These are phyloP conservation scores for Euphydryas editha DNA, from an alignment of 2,888 invertebrate species.

Conservation along the genomic window DNA sequence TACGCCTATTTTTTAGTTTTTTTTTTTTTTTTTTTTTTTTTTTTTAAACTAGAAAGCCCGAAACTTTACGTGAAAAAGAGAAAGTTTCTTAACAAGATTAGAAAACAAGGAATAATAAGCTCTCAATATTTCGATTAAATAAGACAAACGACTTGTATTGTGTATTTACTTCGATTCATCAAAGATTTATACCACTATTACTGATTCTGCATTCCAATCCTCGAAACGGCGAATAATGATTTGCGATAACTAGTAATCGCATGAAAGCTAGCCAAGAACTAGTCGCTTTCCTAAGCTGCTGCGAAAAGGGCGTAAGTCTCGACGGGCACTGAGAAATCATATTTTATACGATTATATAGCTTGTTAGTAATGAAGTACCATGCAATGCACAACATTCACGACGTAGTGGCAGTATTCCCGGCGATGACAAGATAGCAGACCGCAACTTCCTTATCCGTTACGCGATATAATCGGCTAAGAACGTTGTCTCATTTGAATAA, in stretches of 20 bases:
- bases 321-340: slow-evolving; percentile 38
- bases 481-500: slow-evolving; percentile 76
- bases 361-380: slow-evolving; percentile 37
- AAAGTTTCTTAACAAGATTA: too few relatives aligned
- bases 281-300: slow-evolving; percentile 38
- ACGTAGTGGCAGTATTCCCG: slow-evolving; percentile 53
- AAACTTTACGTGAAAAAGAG: too few relatives aligned
- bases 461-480: slow-evolving; percentile 69
- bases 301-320: slow-evolving; percentile 35
- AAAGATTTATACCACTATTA: slow-evolving; percentile 24
- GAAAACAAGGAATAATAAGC: background rate
- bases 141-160: background rate
- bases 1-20: too few relatives aligned
- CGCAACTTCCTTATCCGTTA: slow-evolving; percentile 75
- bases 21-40: too few relatives aligned
- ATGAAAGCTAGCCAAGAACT: slow-evolving; percentile 38
- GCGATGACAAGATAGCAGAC: slow-evolving; percentile 67
- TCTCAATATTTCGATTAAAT: background rate
- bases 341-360: slow-evolving; percentile 34
- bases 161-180: slow-evolving; percentile 6
- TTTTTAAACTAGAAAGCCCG: too few relatives aligned
- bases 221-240: slow-evolving; percentile 38
- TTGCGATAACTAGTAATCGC: slow-evolving; percentile 39
- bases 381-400: slow-evolving; percentile 33
- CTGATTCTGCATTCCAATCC: slow-evolving; percentile 38